Evolutionary conservation across 2,797 vertebrate species (phyloP).

Genomic region (Lutjanus campechanus): DNA sequence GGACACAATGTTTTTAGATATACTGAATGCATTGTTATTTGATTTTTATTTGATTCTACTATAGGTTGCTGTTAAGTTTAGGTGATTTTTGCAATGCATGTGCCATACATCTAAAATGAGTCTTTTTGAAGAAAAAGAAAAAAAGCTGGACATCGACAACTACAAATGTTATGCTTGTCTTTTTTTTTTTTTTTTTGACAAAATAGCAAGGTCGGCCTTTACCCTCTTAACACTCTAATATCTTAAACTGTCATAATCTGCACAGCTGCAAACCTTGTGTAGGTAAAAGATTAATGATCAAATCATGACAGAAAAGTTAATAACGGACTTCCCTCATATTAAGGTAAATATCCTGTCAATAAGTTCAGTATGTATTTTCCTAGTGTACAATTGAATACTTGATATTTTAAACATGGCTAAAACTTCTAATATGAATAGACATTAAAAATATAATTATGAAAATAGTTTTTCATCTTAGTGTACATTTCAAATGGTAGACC

Average conservation of each 20-base stretch:
- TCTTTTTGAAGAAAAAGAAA: background rate
- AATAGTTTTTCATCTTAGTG: background rate
- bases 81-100: background rate
- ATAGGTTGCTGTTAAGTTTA: background rate
- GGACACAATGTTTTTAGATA: background rate
- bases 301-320: background rate
- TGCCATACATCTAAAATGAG: background rate
- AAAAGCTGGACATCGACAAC: background rate
- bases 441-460: slow-evolving; percentile 37
- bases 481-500: background rate
- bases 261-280: background rate
- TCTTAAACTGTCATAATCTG: background rate
- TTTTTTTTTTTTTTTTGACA: too few relatives aligned
- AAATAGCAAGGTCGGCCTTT: too few relatives aligned
- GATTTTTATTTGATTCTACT: background rate
- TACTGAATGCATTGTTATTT: background rate
- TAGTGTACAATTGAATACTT: background rate
- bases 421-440: slow-evolving; percentile 92
- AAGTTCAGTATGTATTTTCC: background rate
- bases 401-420: slow-evolving; percentile 50
- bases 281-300: background rate
- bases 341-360: background rate
- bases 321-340: background rate
- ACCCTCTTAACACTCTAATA: background rate
- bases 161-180: background rate